A percentile compares a stretch with the other conserved stretches of the same genome.
These are phyloP conservation scores for Cetoscarus ocellatus DNA, from an alignment of 2,797 vertebrate genomes.

Conservation along the genomic window DNA sequence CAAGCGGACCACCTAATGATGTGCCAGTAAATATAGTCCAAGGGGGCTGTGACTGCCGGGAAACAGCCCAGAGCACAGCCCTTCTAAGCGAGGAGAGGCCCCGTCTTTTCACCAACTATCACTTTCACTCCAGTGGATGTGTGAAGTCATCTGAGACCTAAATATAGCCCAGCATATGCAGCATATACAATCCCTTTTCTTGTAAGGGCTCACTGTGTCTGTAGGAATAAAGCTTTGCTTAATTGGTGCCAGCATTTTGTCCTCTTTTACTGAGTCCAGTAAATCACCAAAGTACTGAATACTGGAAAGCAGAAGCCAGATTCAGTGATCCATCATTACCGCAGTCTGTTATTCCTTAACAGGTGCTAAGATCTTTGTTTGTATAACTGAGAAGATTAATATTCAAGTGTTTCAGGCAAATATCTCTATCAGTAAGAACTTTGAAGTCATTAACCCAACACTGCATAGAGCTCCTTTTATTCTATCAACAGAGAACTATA, in stretches of 20 bases:
- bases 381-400: too few relatives aligned
- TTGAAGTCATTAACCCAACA: too few relatives aligned
- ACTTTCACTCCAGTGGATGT: conserved; percentile 49
- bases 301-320: too few relatives aligned
- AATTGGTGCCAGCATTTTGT: conserved; percentile 11
- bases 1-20: conserved; percentile 54
- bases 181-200: conserved; percentile 8
- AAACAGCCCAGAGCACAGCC: conserved; percentile 59
- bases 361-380: too few relatives aligned
- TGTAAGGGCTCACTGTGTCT: conserved; percentile 2
- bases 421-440: too few relatives aligned
- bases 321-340: neutral
- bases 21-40: conserved; percentile 68
- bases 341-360: neutral
- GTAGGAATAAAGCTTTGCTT: conserved; percentile 6
- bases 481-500: too few relatives aligned
- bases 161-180: conserved; percentile 56
- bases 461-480: too few relatives aligned
- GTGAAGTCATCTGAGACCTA: conserved; percentile 65
- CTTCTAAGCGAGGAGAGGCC: conserved; percentile 22
- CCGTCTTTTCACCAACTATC: conserved; percentile 43
- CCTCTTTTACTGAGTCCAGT: too few relatives aligned
- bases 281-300: neutral
- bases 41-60: conserved; percentile 77
- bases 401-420: too few relatives aligned